These are phyloP conservation scores for Pristionchus entomophagus DNA, from an alignment of 2,888 invertebrate genomes.

Conservation along the genomic window DNA sequence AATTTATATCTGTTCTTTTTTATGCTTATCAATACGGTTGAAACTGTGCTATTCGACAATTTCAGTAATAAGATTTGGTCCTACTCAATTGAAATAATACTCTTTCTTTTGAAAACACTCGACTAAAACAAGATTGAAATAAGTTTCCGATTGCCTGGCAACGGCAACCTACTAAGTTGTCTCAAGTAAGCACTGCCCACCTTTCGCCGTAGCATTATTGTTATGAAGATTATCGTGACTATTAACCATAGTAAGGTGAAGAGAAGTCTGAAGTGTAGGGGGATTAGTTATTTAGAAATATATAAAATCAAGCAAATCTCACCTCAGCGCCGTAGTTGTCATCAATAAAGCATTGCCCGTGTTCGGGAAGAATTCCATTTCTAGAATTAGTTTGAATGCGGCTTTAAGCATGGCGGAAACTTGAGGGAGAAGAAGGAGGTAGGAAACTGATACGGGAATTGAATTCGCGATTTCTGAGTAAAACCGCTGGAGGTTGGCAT, in stretches of 20 bases:
- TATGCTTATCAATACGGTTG: too few species aligned
- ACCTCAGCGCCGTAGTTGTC: not conserved
- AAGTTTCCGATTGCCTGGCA: not conserved
- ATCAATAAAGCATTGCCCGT: not conserved
- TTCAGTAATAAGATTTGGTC: too few species aligned
- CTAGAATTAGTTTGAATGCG: too few species aligned
- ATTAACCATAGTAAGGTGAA: not conserved
- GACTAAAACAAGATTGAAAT: not conserved
- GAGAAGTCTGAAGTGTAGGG: not conserved
- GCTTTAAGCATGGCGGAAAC: too few species aligned
- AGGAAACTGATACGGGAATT: too few species aligned
- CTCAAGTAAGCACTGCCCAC: not conserved
- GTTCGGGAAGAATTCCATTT: not conserved
- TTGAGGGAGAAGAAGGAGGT: too few species aligned
- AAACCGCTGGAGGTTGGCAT: too few species aligned
- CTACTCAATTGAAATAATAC: too few species aligned
- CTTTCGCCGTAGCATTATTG: not conserved
- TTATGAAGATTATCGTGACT: not conserved
- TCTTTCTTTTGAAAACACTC: too few species aligned
- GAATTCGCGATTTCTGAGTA: too few species aligned
- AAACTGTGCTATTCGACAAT: too few species aligned
- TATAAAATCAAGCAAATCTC: not conserved
- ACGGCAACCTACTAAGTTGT: not conserved
- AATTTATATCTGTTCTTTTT: too few species aligned
- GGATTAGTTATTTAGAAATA: not conserved